A percentile compares a stretch with the other conserved stretches of the same genome.
Conservation (phyloP, 2,888 invertebrate species). For the Epiperipatus broadwayi region DNA sequence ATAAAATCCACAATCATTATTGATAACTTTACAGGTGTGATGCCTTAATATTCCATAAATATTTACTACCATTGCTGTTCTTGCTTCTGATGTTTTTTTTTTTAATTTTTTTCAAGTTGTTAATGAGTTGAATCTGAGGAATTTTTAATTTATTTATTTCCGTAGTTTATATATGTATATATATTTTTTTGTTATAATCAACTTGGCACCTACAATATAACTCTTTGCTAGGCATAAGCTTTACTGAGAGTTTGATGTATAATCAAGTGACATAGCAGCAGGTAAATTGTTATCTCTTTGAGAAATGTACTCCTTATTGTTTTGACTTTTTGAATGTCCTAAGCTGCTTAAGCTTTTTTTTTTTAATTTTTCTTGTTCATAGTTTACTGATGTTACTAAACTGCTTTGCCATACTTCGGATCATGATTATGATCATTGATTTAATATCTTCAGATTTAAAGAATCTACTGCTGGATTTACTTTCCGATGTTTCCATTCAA, state of each 20-base stretch:
- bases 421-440: slow-evolving; percentile 12
- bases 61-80: slow-evolving; percentile 21
- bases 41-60: slow-evolving; percentile 20
- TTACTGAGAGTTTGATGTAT: slow-evolving; percentile 14
- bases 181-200: slow-evolving; percentile 43
- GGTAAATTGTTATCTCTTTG: no score
- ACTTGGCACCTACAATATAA: slow-evolving; percentile 45
- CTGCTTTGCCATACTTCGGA: slow-evolving; percentile 46
- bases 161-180: no score
- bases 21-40: slow-evolving; percentile 29
- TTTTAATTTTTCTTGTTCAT: slow-evolving; percentile 50
- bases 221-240: slow-evolving; percentile 24
- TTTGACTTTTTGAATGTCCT: no score
- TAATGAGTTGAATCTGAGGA: slow-evolving; percentile 47
- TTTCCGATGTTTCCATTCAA: slow-evolving; percentile 19
- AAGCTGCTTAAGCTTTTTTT: slow-evolving; percentile 43
- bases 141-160: slow-evolving; percentile 57
- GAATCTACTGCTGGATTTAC: slow-evolving; percentile 22
- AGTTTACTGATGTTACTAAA: slow-evolving; percentile 57
- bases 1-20: slow-evolving; percentile 31
- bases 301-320: slow-evolving; percentile 20
- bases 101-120: slow-evolving; percentile 30
- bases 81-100: slow-evolving; percentile 20
- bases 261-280: not conserved
- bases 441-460: slow-evolving; percentile 26